Evolutionary conservation across 2,797 vertebrate species (phyloP).

Genomic region (Brotula barbata): DNA sequence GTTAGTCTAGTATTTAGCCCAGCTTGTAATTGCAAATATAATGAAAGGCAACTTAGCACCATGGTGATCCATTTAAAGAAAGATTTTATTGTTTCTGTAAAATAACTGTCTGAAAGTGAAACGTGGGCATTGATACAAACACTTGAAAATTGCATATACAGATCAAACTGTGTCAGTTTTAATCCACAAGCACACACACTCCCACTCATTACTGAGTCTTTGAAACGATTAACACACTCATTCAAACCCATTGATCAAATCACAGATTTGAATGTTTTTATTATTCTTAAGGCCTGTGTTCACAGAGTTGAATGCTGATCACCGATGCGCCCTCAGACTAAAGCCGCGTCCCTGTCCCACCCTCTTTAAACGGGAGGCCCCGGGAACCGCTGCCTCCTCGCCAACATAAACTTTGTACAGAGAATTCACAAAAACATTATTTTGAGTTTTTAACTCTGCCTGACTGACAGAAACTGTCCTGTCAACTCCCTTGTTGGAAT

Average conservation of each 20-base stretch:
- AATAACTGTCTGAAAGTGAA: constrained; percentile 64
- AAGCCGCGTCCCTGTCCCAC: not conserved
- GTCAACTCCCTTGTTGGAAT: too few species aligned
- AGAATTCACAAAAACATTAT: too few species aligned
- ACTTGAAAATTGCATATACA: constrained; percentile 68
- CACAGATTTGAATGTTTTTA: constrained; percentile 52
- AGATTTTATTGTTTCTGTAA: constrained; percentile 75
- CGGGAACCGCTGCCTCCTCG: too few species aligned
- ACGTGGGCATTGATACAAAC: constrained; percentile 62
- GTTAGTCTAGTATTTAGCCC: not conserved
- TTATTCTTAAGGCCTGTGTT: constrained; percentile 14
- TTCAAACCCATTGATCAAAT: constrained; percentile 46
- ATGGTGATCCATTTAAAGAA: constrained; percentile 49
- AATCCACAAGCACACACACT: constrained; percentile 13
- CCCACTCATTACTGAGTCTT: constrained; percentile 20
- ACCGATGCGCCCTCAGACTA: constrained; percentile 13
- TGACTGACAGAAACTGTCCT: too few species aligned
- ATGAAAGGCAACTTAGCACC: not conserved
- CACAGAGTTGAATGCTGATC: constrained; percentile 28
- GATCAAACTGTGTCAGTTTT: constrained; percentile 40
- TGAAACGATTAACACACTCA: constrained; percentile 39
- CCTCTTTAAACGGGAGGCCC: too few species aligned
- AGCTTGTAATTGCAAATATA: not conserved
- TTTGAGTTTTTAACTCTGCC: too few species aligned
- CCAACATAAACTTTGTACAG: too few species aligned